Evolutionary conservation across 92 coral and sea anemone species (phyloP).

Genomic region (Desmophyllum pertusum): DNA sequence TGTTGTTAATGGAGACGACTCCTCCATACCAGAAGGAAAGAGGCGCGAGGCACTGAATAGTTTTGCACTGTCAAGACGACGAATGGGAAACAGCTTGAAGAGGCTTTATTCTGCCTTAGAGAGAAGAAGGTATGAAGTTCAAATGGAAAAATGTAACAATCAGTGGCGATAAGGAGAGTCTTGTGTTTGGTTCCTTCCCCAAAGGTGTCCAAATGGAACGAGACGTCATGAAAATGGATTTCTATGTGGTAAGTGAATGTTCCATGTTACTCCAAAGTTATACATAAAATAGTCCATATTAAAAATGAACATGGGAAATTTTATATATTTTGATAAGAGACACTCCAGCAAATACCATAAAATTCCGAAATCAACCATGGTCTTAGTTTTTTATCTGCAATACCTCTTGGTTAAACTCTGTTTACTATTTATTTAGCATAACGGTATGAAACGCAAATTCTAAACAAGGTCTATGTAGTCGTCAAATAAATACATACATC

Average conservation of each 20-base stretch:
- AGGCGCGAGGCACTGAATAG: not conserved
- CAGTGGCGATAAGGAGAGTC: slow-evolving; percentile 32
- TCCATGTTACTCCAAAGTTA: not conserved
- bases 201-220: slow-evolving; percentile 42
- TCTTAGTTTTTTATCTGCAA: no score
- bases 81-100: slow-evolving; percentile 16
- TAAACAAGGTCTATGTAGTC: not conserved
- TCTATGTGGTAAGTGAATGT: slow-evolving; percentile 51
- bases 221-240: slow-evolving; percentile 41
- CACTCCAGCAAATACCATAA: no score
- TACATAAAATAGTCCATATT: no score
- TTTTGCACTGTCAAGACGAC: slow-evolving; percentile 16
- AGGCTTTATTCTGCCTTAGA: slow-evolving; percentile 16
- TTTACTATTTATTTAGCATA: no score
- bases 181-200: slow-evolving; percentile 29
- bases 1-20: slow-evolving; percentile 23
- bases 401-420: not conserved
- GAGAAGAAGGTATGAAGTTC: slow-evolving; percentile 1
- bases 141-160: slow-evolving; percentile 6
- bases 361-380: no score
- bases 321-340: no score
- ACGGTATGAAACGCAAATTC: not conserved
- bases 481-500: not conserved
- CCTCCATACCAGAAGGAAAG: not conserved
- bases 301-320: no score